Percentiles rank a stretch among this genome's conserved stretches.
Evolutionary conservation across 2,888 invertebrate genomes (phyloP).

Genomic region (Tetranychus truncatus): DNA sequence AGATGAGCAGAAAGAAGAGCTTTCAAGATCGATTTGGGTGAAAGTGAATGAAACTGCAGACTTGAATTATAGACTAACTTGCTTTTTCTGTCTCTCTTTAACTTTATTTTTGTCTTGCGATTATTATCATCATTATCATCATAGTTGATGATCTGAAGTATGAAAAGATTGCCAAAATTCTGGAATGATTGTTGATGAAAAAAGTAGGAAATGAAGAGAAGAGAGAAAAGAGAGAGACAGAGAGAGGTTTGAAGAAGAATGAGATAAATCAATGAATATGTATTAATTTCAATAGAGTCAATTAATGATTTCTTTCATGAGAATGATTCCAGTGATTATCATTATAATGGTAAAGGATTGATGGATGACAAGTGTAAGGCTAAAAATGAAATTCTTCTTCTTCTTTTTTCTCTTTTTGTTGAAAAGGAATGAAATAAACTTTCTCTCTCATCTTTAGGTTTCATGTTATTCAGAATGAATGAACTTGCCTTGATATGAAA

Average conservation of each 20-base stretch:
- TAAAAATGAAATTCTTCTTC: no score
- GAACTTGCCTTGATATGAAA: constrained; percentile 12
- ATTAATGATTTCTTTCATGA: no score
- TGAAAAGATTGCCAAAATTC: not conserved
- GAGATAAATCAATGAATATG: not conserved
- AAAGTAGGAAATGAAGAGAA: not conserved
- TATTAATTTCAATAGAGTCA: no score
- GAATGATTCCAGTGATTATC: no score
- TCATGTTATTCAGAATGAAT: not conserved
- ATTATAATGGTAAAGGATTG: no score
- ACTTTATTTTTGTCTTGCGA: no score
- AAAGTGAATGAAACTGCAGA: not conserved
- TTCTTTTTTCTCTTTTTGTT: no score
- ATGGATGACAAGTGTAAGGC: no score
- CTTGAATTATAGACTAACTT: not conserved
- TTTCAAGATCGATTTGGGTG: not conserved
- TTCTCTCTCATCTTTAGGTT: no score
- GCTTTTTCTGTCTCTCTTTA: no score
- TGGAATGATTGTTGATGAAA: not conserved
- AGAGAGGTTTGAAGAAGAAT: constrained; percentile 4
- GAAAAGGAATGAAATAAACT: no score
- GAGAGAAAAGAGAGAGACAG: not conserved
- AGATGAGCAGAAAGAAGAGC: not conserved
- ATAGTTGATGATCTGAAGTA: not conserved
- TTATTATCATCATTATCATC: not conserved